phyloP scores from a whole-genome alignment of 2,113 vertebrate species.

The Nansenia antarctica region DNA sequence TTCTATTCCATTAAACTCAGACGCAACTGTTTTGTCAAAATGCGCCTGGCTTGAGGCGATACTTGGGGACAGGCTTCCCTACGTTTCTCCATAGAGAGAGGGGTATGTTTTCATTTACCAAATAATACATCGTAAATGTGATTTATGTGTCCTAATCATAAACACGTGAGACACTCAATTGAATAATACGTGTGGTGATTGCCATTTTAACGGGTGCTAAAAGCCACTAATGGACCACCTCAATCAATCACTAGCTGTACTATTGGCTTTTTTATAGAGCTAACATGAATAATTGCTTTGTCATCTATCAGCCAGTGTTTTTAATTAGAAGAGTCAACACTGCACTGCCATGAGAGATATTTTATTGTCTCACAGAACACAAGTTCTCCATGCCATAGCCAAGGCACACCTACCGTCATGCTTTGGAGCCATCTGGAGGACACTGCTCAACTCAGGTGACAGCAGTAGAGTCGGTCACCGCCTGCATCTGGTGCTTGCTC shows the following conservation, averaged over 20 bases:
- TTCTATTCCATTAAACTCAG: constrained; percentile 42
- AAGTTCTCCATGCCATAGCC: constrained; percentile 1
- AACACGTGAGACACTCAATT: neutral
- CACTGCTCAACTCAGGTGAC: constrained; percentile 20
- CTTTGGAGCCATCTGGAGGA: constrained; percentile 51
- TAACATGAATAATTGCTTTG: neutral
- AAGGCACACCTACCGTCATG: neutral
- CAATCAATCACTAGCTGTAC: constrained; percentile 9
- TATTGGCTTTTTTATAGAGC: neutral
- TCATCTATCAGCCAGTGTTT: constrained; percentile 10
- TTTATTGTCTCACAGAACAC: neutral
- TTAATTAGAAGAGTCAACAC: neutral
- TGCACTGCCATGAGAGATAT: neutral
- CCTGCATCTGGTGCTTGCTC: too few species aligned
- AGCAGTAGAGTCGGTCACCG: constrained; percentile 9
- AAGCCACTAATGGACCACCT: constrained; percentile 5
- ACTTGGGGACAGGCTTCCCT: neutral
- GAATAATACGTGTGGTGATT: constrained; percentile 9
- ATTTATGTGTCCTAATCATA: constrained; percentile 14
- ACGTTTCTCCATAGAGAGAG: neutral
- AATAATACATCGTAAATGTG: constrained; percentile 8
- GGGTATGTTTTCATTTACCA: neutral
- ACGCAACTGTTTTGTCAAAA: constrained; percentile 21
- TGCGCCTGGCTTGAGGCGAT: constrained; percentile 17
- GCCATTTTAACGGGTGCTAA: neutral